phyloP scores from a whole-genome alignment of 2,797 vertebrate genomes.

The Tragopan temminckii region DNA sequence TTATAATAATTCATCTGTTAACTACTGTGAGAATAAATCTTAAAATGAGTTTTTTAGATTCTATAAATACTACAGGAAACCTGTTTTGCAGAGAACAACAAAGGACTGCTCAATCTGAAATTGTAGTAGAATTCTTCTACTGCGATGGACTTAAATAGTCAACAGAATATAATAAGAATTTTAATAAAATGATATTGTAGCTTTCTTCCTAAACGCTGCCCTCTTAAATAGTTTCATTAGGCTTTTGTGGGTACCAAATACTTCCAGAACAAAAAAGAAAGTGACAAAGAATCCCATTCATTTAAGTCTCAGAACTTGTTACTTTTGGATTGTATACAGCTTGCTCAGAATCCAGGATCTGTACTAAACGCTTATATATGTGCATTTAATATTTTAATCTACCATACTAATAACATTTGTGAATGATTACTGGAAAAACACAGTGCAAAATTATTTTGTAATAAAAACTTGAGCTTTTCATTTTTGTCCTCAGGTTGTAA shows the following conservation, averaged over 20 bases:
- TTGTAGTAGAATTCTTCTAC: background rate
- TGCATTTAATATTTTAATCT: background rate
- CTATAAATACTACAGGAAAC: background rate
- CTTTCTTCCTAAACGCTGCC: background rate
- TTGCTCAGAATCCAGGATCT: conserved; percentile 31
- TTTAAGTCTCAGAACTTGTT: background rate
- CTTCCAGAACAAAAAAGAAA: background rate
- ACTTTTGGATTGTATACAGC: background rate
- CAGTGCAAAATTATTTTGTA: conserved; percentile 15
- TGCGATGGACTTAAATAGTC: background rate
- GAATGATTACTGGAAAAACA: background rate
- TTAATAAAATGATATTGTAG: background rate
- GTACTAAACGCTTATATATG: background rate
- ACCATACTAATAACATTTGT: background rate
- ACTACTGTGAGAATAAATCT: background rate
- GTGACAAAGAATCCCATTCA: background rate
- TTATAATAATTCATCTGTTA: background rate
- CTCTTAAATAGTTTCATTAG: background rate
- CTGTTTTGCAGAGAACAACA: background rate
- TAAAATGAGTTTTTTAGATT: background rate
- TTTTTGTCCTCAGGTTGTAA: conserved; percentile 3
- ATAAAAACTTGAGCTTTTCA: background rate
- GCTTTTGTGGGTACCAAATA: background rate
- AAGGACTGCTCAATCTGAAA: background rate
- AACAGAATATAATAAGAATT: background rate